Base-by-base conservation (phyloP, 2,113 vertebrate genomes). In the Aix galericulata region DNA sequence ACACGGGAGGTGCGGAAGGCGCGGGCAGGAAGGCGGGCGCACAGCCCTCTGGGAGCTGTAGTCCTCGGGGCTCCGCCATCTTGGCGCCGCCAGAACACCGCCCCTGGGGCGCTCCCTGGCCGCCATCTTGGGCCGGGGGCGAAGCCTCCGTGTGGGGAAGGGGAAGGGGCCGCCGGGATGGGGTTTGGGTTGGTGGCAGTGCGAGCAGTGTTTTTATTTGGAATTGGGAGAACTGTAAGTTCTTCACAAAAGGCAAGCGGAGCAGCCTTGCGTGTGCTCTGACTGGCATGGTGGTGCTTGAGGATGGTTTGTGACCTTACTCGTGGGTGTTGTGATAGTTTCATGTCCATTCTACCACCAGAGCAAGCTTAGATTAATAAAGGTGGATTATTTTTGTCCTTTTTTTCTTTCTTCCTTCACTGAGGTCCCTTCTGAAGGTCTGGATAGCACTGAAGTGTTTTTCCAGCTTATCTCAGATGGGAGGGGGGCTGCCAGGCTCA, bases 321-420 rank as follows among this genome's bases (percentile, higher is more conserved):
- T 36, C 7, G 8, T 1, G 14, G 48, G 40, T 5, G 4, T 7
- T 75, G 60, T 23, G 74, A 34, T 20, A 16, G 15, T 17, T 84
- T 62, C 0, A 0, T 20, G 46, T 32, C 22, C 0, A 0, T n/a
- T 87, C 22, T 29, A 2, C 3, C 17, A 5, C 12, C 10, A 22
- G 46, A 48, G 46, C 46, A 1, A 3, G 12, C 21, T 36, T 53
- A 34, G 32, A 11, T 44, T 26, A 63, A 55, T 50, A 50, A 73
- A 32, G 27, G 60, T 25, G 46, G 20, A 20, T 48, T 48, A 21
- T 22, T 22, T 48, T 11, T 48, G 50, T 50, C 23, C 12, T 50
- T 50, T 52, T 13, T 52, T 52, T 26, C 6, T 23, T 52, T 52
- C 23, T 52, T 25, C 50, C 50, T 52, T 50, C 50, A 23, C 22